phyloP scores from a whole-genome alignment of 2,113 vertebrate species.

The Daboia siamensis region DNA sequence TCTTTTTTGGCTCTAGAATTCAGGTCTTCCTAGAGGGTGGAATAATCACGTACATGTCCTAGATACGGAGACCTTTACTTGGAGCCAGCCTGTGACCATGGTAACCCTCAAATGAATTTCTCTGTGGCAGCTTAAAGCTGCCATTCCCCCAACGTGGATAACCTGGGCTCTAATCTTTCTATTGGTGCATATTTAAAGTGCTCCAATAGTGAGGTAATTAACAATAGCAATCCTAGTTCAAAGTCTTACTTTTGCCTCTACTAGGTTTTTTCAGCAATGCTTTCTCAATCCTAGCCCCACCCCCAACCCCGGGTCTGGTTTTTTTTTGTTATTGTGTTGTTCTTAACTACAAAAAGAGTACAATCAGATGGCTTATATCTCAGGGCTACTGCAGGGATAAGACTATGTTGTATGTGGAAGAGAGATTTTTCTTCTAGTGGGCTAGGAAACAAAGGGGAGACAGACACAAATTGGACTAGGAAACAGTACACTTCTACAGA shows the following conservation, averaged over 20 bases:
- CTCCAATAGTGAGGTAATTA: background rate
- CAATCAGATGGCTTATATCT: background rate
- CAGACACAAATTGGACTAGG: background rate
- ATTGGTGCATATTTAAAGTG: background rate
- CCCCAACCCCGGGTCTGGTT: too few species aligned
- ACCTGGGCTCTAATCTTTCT: background rate
- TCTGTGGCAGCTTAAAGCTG: background rate
- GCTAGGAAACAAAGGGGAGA: background rate
- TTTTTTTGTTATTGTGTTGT: background rate
- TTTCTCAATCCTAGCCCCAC: background rate
- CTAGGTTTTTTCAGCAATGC: background rate
- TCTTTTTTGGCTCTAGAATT: constrained; percentile 67
- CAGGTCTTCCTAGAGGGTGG: constrained; percentile 88
- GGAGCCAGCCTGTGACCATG: constrained; percentile 90
- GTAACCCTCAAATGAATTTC: constrained; percentile 63
- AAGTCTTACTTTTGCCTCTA: background rate
- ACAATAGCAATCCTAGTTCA: background rate
- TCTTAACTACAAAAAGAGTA: background rate
- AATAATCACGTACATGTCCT: constrained; percentile 94
- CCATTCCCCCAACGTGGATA: background rate
- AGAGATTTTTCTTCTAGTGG: background rate
- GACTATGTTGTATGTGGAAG: too few species aligned
- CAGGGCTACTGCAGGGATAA: background rate
- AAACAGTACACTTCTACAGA: background rate
- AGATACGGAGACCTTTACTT: constrained; percentile 86